Percentiles rank a stretch among this genome's conserved stretches.
Evolutionary conservation across 2,888 invertebrate species (phyloP).

Genomic region (Catocala sponsa): DNA sequence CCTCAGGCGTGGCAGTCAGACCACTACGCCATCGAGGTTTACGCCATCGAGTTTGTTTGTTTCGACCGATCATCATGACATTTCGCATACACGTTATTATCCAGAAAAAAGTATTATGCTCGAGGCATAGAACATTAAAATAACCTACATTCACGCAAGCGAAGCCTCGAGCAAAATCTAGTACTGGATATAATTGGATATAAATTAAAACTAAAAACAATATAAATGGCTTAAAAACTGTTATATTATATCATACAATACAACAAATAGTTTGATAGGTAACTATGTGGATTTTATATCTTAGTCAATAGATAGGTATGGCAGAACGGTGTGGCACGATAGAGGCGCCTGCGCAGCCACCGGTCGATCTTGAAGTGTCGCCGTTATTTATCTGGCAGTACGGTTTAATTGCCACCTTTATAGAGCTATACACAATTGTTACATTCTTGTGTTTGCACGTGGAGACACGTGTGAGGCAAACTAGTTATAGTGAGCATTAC

Average conservation of each 20-base stretch:
- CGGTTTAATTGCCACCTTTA: constrained; percentile 39
- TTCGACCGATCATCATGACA: too few species aligned
- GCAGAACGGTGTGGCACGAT: constrained; percentile 12
- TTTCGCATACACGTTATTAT: too few species aligned
- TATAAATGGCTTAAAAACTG: too few species aligned
- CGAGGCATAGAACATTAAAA: too few species aligned
- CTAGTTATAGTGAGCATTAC: background rate
- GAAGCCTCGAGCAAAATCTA: too few species aligned
- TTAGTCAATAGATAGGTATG: constrained; percentile 1
- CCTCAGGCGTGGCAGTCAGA: too few species aligned
- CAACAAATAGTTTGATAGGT: background rate
- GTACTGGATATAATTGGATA: too few species aligned
- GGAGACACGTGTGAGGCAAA: background rate
- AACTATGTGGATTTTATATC: background rate
- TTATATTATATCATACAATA: background rate
- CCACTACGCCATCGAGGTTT: too few species aligned
- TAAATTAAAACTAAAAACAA: too few species aligned
- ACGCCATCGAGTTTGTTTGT: too few species aligned
- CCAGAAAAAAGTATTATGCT: too few species aligned
- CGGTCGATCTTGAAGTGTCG: constrained; percentile 52
- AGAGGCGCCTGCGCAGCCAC: constrained; percentile 17
- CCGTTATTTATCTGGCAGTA: constrained; percentile 33
- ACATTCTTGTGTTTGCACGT: constrained; percentile 36
- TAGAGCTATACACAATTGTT: constrained; percentile 23
- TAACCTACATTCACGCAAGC: too few species aligned